Conservation (phyloP, 2,797 vertebrate species). For the Lagocephalus sceleratus region DNA sequence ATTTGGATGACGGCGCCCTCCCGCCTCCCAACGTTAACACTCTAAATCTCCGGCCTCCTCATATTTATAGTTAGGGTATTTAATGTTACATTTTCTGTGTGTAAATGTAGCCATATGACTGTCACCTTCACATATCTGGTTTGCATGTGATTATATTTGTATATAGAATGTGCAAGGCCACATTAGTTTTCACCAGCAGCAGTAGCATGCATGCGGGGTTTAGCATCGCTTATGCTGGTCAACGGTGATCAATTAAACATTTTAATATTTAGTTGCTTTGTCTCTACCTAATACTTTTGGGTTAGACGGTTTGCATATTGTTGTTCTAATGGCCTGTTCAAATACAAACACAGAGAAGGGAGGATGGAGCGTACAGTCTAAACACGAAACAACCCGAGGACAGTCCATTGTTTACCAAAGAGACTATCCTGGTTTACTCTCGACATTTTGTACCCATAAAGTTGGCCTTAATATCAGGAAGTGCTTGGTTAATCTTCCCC, state of each 20-base stretch:
- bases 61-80: constrained; percentile 51
- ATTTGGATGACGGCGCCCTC: constrained; percentile 22
- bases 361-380: constrained; percentile 39
- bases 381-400: constrained; percentile 43
- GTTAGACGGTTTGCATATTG: constrained; percentile 38
- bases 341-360: constrained; percentile 21
- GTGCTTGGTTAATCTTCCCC: constrained; percentile 45
- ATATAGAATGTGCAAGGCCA: constrained; percentile 60
- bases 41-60: constrained; percentile 23
- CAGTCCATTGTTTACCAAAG: constrained; percentile 70
- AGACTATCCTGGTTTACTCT: constrained; percentile 64
- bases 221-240: constrained; percentile 54
- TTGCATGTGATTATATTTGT: constrained; percentile 69
- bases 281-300: constrained; percentile 33
- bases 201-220: constrained; percentile 64
- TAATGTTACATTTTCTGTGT: constrained; percentile 41
- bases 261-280: constrained; percentile 45
- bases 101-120: constrained; percentile 47
- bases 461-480: constrained; percentile 48
- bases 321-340: constrained; percentile 33
- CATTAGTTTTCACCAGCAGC: constrained; percentile 54
- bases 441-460: constrained; percentile 11
- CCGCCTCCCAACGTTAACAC: constrained; percentile 25
- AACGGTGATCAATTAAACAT: constrained; percentile 36
- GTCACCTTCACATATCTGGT: constrained; percentile 49